phyloP scores from a whole-genome alignment of 2,888 invertebrate genomes.

The Cosmopolites sordidus region DNA sequence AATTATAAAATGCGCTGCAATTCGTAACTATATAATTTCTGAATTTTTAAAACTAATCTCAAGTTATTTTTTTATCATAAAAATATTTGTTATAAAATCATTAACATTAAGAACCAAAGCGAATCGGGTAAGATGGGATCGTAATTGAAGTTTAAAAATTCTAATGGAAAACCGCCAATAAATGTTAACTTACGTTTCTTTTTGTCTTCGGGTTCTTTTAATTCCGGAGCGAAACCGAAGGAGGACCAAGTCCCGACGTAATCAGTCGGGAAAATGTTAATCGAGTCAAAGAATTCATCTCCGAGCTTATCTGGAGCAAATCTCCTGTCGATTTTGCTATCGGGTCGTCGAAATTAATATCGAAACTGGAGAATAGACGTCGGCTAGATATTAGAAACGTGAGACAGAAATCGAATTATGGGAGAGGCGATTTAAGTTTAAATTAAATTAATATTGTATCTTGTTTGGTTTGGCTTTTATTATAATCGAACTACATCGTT shows the following conservation, averaged over 20 bases:
- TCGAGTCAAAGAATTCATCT: slow-evolving; percentile 28
- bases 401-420: slow-evolving; percentile 17
- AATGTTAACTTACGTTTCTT: neutral
- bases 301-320: slow-evolving; percentile 22
- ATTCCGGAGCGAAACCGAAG: neutral
- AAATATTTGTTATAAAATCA: no score
- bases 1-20: no score
- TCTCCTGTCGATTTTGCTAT: slow-evolving; percentile 25
- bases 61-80: no score
- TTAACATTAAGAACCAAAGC: no score
- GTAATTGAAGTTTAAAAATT: neutral
- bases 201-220: neutral
- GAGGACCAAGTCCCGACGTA: neutral
- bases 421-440: no score
- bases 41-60: no score
- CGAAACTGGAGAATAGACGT: slow-evolving; percentile 12
- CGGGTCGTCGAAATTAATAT: slow-evolving; percentile 24
- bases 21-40: no score
- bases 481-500: no score
- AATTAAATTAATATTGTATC: no score
- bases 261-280: slow-evolving; percentile 15
- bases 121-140: no score
- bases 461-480: no score
- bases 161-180: neutral
- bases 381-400: slow-evolving; percentile 23